Evolutionary conservation across 2,113 vertebrate species (phyloP).

Genomic region (Calyptomena viridis): DNA sequence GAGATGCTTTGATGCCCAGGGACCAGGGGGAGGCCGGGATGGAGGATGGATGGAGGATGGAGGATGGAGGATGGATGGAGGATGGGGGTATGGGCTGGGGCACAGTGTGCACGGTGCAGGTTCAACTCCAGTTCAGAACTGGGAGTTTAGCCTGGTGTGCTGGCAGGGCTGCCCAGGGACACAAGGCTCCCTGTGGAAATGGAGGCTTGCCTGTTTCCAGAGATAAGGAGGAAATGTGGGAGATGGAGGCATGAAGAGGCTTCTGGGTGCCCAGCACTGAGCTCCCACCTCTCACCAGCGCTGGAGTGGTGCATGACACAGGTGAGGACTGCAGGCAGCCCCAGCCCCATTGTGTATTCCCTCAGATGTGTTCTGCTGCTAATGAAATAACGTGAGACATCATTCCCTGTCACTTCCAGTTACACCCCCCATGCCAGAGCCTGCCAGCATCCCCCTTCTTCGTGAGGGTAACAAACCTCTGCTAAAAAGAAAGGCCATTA

Average conservation of each 20-base stretch:
- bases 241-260: accelerated
- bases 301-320: accelerated
- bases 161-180: not conserved
- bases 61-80: no score
- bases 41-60: not conserved
- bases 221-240: not conserved
- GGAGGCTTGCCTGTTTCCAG: not conserved
- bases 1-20: not conserved
- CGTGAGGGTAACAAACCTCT: not conserved
- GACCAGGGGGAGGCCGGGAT: not conserved
- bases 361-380: not conserved
- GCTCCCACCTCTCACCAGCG: not conserved
- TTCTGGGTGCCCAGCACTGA: accelerated
- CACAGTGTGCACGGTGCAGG: accelerated
- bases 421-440: not conserved
- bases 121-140: accelerated
- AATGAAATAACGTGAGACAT: not conserved
- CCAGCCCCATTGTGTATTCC: accelerated
- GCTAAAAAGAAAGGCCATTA: slow-evolving; percentile 30
- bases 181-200: accelerated
- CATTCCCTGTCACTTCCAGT: not conserved
- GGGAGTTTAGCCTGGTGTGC: not conserved
- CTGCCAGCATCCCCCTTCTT: not conserved
- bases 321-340: accelerated
- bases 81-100: not conserved